Percentiles rank a stretch among this genome's conserved stretches.
These are phyloP conservation scores for Eristalis intricaria DNA, from an alignment of 2,888 invertebrate species.

Conservation along the genomic window DNA sequence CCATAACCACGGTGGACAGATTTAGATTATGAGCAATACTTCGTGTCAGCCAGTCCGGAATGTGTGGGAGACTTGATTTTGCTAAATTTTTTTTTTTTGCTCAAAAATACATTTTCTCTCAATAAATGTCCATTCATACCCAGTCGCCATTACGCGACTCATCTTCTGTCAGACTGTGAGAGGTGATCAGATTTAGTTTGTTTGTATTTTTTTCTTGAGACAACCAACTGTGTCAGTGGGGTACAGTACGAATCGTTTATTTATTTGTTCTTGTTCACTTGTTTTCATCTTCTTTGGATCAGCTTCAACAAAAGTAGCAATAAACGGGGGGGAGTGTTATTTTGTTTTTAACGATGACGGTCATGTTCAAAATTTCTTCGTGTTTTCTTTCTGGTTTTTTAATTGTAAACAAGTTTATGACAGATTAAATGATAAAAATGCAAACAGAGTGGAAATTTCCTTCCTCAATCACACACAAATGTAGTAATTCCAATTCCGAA, in stretches of 20 bases:
- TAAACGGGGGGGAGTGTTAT: no score
- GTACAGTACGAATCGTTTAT: slow-evolving; percentile 45
- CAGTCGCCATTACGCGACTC: neutral
- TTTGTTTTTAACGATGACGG: neutral
- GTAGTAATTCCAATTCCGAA: slow-evolving; percentile 2
- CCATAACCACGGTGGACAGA: slow-evolving; percentile 29
- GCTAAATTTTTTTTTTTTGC: neutral
- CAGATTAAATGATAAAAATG: slow-evolving; percentile 63
- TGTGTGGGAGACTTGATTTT: slow-evolving; percentile 59
- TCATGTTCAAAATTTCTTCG: neutral
- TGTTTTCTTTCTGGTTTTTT: neutral
- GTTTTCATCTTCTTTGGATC: neutral
- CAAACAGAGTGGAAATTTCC: slow-evolving; percentile 62
- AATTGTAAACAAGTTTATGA: slow-evolving; percentile 48
- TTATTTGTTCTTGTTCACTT: slow-evolving; percentile 21
- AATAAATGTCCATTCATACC: slow-evolving; percentile 11
- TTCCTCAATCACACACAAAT: slow-evolving; percentile 23
- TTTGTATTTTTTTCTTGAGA: neutral
- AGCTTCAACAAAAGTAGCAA: neutral
- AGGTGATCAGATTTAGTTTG: neutral
- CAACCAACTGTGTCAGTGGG: slow-evolving; percentile 64
- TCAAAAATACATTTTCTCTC: slow-evolving; percentile 9
- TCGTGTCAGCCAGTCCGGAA: slow-evolving; percentile 25
- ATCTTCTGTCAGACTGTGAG: neutral
- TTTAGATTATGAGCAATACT: slow-evolving; percentile 69